Conservation (phyloP, 2,797 vertebrate species). For the Urophycis tenuis region DNA sequence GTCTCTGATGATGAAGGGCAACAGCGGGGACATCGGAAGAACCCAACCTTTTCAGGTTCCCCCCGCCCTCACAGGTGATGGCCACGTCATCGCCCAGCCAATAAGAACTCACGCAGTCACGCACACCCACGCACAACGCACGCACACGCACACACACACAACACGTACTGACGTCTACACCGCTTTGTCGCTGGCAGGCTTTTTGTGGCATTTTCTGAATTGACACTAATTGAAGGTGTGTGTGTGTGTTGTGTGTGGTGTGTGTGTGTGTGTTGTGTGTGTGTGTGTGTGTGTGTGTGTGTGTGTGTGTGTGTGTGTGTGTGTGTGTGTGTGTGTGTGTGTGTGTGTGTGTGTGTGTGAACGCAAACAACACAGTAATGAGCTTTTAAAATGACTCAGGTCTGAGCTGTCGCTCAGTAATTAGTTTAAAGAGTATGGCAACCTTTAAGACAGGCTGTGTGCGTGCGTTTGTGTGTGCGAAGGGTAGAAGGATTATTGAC, state of each 20-base stretch:
- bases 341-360: neutral
- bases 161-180: neutral
- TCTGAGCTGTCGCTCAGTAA: neutral
- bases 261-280: neutral
- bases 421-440: neutral
- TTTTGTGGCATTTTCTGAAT: neutral
- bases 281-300: neutral
- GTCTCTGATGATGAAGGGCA: neutral
- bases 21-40: neutral
- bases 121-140: neutral
- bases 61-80: neutral
- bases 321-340: neutral
- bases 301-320: neutral
- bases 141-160: neutral
- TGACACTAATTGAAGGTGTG: neutral
- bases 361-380: conserved; percentile 3
- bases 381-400: neutral
- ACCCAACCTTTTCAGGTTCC: neutral
- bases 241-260: neutral
- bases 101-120: neutral
- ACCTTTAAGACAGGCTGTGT: neutral
- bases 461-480: neutral
- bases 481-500: neutral
- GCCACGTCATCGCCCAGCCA: too few relatives aligned
- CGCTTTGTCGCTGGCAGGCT: neutral